phyloP scores from a whole-genome alignment of 2,888 invertebrate genomes.

The Drosophila paramelanica region DNA sequence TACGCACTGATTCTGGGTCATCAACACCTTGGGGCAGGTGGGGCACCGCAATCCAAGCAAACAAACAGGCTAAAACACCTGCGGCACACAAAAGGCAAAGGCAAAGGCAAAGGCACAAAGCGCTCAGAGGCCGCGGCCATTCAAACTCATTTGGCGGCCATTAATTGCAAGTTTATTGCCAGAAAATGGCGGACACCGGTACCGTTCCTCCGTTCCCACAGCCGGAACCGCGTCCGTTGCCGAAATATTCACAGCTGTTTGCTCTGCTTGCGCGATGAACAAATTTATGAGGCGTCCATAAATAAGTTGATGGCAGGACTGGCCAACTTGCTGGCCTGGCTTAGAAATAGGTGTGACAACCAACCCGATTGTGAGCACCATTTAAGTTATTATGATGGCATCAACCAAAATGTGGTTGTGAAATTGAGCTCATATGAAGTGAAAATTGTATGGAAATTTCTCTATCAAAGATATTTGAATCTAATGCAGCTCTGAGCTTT shows the following conservation, averaged over 20 bases:
- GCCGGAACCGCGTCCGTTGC: conserved; percentile 9
- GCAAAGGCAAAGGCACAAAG: conserved; percentile 35
- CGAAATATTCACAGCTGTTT: conserved; percentile 18
- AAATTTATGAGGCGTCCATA: conserved; percentile 57
- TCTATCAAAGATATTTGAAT: not conserved
- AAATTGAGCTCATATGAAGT: not conserved
- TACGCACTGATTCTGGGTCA: conserved; percentile 22
- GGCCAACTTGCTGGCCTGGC: conserved; percentile 5
- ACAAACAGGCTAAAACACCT: conserved; percentile 43
- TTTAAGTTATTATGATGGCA: conserved; percentile 42
- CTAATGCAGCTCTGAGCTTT: too few species aligned
- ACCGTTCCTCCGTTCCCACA: not conserved
- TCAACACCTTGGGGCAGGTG: conserved; percentile 20
- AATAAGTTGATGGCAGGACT: conserved; percentile 12
- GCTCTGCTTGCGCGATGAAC: conserved; percentile 33
- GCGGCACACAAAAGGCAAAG: conserved; percentile 37
- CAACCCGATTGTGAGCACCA: conserved; percentile 27
- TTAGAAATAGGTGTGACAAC: conserved; percentile 1
- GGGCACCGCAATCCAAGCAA: conserved; percentile 24
- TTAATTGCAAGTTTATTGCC: conserved; percentile 74
- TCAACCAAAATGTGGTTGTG: conserved; percentile 8
- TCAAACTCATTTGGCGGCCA: conserved; percentile 60
- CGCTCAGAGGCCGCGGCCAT: conserved; percentile 42
- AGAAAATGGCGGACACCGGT: conserved; percentile 52
- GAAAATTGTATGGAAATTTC: not conserved